These are phyloP conservation scores for Apoderus coryli DNA, from an alignment of 2,888 invertebrate species.

Conservation along the genomic window DNA sequence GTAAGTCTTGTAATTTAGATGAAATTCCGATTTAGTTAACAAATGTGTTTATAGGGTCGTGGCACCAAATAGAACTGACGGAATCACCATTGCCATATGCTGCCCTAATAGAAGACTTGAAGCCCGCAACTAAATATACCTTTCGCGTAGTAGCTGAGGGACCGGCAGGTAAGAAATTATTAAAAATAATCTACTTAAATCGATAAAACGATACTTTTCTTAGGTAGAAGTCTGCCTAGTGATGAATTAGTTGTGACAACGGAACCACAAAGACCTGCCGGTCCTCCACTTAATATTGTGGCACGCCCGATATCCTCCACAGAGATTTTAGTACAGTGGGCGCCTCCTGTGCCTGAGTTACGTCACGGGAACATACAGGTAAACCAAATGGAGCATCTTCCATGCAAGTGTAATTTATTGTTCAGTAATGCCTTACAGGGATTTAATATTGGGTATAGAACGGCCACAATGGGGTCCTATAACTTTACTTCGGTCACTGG, in stretches of 20 bases:
- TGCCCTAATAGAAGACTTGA: slow-evolving; percentile 50
- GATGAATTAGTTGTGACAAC: slow-evolving; percentile 47
- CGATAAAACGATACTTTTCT: no score
- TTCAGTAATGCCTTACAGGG: slow-evolving; percentile 34
- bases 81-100: slow-evolving; percentile 48
- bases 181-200: no score
- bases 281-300: slow-evolving; percentile 49
- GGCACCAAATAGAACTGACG: slow-evolving; percentile 51
- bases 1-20: slow-evolving; percentile 31
- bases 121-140: slow-evolving; percentile 54
- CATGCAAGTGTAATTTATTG: no score
- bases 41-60: slow-evolving; percentile 32
- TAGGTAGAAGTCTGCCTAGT: slow-evolving; percentile 53
- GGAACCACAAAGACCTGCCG: slow-evolving; percentile 56
- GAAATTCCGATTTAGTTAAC: neutral
- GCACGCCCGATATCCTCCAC: slow-evolving; percentile 58
- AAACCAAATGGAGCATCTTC: no score
- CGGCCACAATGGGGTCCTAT: slow-evolving; percentile 40
- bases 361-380: slow-evolving; percentile 54
- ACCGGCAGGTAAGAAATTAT: slow-evolving; percentile 55
- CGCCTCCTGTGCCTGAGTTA: slow-evolving; percentile 51
- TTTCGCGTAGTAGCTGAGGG: slow-evolving; percentile 62
- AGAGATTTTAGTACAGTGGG: slow-evolving; percentile 58
- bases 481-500: slow-evolving; percentile 55
- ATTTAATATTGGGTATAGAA: slow-evolving; percentile 55